Conservation (phyloP, 1,140 invertebrate species). For the Drosophila kikkawai region DNA sequence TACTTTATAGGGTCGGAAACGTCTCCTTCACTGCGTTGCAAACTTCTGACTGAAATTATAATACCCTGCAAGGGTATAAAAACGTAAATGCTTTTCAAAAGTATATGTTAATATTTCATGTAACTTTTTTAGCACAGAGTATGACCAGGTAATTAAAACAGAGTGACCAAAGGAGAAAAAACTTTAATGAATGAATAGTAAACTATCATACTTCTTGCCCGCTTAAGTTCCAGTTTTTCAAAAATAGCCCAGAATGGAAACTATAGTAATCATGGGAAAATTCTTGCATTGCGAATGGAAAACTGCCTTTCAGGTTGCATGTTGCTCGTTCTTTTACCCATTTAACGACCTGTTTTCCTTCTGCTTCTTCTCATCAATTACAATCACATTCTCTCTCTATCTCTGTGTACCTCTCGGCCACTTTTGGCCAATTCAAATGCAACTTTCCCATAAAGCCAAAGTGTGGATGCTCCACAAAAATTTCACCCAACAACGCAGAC, state of each 20-base stretch:
- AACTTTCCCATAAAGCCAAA: slow-evolving; percentile 54
- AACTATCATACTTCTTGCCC: background rate
- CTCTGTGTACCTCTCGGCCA: slow-evolving; percentile 9
- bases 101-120: no score
- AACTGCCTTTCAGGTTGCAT: slow-evolving; percentile 13
- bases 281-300: slow-evolving; percentile 8
- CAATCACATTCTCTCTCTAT: slow-evolving; percentile 30
- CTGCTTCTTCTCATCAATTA: slow-evolving; percentile 32
- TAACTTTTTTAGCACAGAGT: no score
- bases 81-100: no score
- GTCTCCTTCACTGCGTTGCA: no score
- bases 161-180: background rate
- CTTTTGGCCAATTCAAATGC: slow-evolving; percentile 48
- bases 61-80: no score
- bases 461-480: slow-evolving; percentile 39
- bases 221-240: background rate
- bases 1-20: no score
- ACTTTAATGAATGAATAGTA: background rate
- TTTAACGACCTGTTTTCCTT: slow-evolving; percentile 45
- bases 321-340: slow-evolving; percentile 19
- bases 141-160: background rate
- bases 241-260: slow-evolving; percentile 1
- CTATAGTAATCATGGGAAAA: slow-evolving; percentile 24
- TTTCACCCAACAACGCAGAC: slow-evolving; percentile 37
- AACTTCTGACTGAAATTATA: no score